phyloP scores from a whole-genome alignment of 2,113 vertebrate genomes.

The Sapayoa aenigma region DNA sequence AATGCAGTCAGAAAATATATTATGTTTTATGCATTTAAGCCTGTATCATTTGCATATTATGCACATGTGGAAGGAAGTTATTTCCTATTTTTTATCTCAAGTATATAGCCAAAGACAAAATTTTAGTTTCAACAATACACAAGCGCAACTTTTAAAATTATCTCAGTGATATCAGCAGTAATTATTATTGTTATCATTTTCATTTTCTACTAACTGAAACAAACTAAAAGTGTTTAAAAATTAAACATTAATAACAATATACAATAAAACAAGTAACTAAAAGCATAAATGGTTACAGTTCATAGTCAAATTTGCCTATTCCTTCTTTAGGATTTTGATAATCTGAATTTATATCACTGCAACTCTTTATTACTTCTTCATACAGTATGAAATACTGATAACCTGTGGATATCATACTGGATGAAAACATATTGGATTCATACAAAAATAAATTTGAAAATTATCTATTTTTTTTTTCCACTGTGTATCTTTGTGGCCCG shows the following conservation, averaged over 20 bases:
- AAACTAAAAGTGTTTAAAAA: neutral
- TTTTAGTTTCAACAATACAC: constrained; percentile 15
- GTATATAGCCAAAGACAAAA: constrained; percentile 12
- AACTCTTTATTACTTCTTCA: neutral
- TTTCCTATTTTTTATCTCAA: constrained; percentile 40
- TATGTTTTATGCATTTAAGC: constrained; percentile 19
- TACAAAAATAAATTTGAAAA: neutral
- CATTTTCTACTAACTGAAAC: neutral
- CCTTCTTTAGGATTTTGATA: neutral
- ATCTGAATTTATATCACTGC: neutral
- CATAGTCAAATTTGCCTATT: neutral
- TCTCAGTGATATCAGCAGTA: neutral
- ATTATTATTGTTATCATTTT: neutral
- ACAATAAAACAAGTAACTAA: neutral
- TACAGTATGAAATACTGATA: neutral
- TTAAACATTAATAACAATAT: neutral
- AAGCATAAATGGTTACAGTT: neutral
- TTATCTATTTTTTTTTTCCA: neutral
- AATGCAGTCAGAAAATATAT: constrained; percentile 6
- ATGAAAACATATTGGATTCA: neutral
- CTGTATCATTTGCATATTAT: neutral
- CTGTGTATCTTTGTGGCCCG: neutral
- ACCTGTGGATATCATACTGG: neutral
- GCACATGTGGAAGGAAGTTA: neutral
- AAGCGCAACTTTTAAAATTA: neutral